phyloP scores from a whole-genome alignment of 2,113 vertebrate genomes.

The Macrotus californicus region DNA sequence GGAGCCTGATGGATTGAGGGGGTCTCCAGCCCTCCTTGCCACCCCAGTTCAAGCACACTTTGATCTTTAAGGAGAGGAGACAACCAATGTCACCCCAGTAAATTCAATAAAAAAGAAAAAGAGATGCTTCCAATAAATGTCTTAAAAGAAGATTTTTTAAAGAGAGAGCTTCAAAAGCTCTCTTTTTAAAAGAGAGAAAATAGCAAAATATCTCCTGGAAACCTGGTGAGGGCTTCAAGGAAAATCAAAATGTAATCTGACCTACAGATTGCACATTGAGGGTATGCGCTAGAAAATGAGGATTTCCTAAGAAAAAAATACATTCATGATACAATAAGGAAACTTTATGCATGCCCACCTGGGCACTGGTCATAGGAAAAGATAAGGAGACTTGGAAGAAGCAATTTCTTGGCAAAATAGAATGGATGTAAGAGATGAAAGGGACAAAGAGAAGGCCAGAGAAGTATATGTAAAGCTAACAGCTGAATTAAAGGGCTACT shows the following conservation, averaged over 20 bases:
- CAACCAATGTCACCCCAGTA: neutral
- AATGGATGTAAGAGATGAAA: neutral
- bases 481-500: neutral
- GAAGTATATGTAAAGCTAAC: neutral
- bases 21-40: neutral
- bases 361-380: neutral
- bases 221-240: neutral
- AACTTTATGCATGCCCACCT: neutral
- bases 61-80: neutral
- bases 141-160: too few species aligned
- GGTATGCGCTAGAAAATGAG: neutral
- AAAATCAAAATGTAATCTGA: neutral
- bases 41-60: neutral
- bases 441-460: neutral
- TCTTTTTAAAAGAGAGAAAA: neutral
- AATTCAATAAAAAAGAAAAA: too few species aligned
- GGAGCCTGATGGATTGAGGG: neutral
- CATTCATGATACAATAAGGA: neutral
- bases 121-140: too few species aligned
- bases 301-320: neutral
- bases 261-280: neutral
- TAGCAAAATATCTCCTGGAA: neutral
- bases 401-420: neutral
- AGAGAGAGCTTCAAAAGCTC: too few species aligned
- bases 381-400: neutral